These are phyloP conservation scores for Platyura marginata DNA, from an alignment of 1,140 invertebrate species.

Conservation along the genomic window DNA sequence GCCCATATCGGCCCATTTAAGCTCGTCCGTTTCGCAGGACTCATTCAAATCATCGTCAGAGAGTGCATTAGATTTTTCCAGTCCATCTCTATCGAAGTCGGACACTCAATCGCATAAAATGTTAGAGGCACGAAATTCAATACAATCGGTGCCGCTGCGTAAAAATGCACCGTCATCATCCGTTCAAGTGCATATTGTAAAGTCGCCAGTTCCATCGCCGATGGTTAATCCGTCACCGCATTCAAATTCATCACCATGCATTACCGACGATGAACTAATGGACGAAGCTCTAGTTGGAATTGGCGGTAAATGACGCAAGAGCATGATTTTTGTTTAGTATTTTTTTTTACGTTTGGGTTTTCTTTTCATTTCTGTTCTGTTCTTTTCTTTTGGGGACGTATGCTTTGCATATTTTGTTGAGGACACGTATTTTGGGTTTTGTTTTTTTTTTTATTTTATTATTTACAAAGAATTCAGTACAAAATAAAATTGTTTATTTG, in stretches of 20 bases:
- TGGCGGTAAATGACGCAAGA: slow-evolving; percentile 25
- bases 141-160: neutral
- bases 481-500: no score
- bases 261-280: slow-evolving; percentile 77
- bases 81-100: neutral
- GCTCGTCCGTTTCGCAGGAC: neutral
- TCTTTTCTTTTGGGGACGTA: no score
- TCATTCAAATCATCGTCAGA: neutral
- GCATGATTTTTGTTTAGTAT: neutral
- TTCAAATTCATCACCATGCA: slow-evolving; percentile 33
- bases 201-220: slow-evolving; percentile 53
- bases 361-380: neutral
- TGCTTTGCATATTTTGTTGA: no score
- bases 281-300: slow-evolving; percentile 66
- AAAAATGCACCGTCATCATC: slow-evolving; percentile 34
- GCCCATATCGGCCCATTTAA: no score
- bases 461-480: no score
- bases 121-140: neutral
- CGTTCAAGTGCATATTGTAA: slow-evolving; percentile 55
- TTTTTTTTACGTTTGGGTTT: neutral
- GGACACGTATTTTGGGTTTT: no score
- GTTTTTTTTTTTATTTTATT: no score
- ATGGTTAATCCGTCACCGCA: slow-evolving; percentile 54
- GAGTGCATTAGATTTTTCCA: neutral
- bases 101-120: neutral